Percentiles rank a stretch among this genome's conserved stretches.
Conservation (phyloP, 2,888 invertebrate genomes). For the Sinhomidia bicolor region DNA sequence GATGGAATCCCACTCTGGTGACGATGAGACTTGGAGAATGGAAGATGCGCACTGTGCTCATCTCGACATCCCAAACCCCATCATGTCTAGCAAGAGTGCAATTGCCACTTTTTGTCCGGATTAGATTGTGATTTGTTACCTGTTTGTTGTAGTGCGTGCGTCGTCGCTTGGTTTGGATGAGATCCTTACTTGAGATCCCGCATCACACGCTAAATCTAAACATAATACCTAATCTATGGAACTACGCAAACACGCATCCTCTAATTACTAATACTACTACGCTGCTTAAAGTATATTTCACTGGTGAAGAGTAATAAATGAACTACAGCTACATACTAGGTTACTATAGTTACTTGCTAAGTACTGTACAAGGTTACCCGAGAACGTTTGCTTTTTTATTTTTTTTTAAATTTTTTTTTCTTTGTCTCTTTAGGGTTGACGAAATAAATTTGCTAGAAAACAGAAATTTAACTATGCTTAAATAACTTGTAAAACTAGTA, state of each 20-base stretch:
- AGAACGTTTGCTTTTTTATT: neutral
- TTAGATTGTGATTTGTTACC: constrained; percentile 68
- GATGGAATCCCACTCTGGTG: neutral
- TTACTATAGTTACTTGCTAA: neutral
- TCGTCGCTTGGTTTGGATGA: neutral
- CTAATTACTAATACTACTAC: too few species aligned
- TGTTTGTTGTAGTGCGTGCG: constrained; percentile 1
- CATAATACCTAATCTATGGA: too few species aligned
- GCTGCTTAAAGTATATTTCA: too few species aligned
- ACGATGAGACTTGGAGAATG: too few species aligned
- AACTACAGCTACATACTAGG: too few species aligned
- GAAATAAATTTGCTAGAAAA: neutral
- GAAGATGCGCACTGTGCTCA: too few species aligned
- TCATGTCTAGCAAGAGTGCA: neutral
- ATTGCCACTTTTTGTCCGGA: constrained; percentile 44
- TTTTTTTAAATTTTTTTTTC: neutral
- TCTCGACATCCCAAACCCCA: too few species aligned
- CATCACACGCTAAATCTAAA: neutral
- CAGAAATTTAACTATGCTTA: neutral
- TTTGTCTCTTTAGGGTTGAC: too few species aligned
- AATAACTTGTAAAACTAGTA: too few species aligned
- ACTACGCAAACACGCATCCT: too few species aligned
- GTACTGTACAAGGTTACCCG: constrained; percentile 10
- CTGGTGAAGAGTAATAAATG: too few species aligned
- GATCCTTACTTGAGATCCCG: neutral